Evolutionary conservation across 2,888 invertebrate species (phyloP).

Genomic region (Ennomos fuscantarius): DNA sequence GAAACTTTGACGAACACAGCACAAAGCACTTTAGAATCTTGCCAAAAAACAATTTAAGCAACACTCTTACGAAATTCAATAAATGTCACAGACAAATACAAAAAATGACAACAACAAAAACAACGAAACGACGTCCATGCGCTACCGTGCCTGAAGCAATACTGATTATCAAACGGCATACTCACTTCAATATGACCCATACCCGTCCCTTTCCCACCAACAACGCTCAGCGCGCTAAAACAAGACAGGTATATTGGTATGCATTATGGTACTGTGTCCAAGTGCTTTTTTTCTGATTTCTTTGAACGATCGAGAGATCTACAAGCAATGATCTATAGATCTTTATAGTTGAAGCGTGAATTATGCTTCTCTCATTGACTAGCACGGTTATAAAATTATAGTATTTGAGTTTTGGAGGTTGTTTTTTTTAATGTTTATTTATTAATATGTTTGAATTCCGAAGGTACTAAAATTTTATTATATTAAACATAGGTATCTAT

Average conservation of each 20-base stretch:
- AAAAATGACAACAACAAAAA: conserved; percentile 10
- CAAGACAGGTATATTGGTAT: conserved; percentile 72
- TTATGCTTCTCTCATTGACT: conserved; percentile 63
- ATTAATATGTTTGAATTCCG: conserved; percentile 24
- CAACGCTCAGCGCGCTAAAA: conserved; percentile 36
- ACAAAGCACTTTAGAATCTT: conserved; percentile 12
- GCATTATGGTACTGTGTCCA: conserved; percentile 72
- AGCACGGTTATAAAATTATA: conserved; percentile 48
- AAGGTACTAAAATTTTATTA: conserved; percentile 30
- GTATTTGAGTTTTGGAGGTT: conserved; percentile 37
- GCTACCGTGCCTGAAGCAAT: conserved; percentile 37
- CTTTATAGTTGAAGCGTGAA: conserved; percentile 69
- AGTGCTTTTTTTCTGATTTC: conserved; percentile 77
- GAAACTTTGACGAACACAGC: conserved; percentile 16
- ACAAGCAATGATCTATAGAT: conserved; percentile 71
- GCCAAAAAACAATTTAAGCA: neutral
- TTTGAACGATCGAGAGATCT: conserved; percentile 75
- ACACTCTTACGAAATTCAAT: conserved; percentile 8
- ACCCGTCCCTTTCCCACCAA: conserved; percentile 48
- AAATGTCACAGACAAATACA: conserved; percentile 31
- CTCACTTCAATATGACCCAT: conserved; percentile 63
- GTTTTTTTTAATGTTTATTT: conserved; percentile 35
- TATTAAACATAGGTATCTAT: conserved; percentile 18
- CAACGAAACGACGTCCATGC: conserved; percentile 29
- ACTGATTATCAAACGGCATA: conserved; percentile 56